Percentiles rank a stretch among this genome's conserved stretches.
These are phyloP conservation scores for Formica aserva DNA, from an alignment of 2,888 invertebrate species.

Conservation along the genomic window DNA sequence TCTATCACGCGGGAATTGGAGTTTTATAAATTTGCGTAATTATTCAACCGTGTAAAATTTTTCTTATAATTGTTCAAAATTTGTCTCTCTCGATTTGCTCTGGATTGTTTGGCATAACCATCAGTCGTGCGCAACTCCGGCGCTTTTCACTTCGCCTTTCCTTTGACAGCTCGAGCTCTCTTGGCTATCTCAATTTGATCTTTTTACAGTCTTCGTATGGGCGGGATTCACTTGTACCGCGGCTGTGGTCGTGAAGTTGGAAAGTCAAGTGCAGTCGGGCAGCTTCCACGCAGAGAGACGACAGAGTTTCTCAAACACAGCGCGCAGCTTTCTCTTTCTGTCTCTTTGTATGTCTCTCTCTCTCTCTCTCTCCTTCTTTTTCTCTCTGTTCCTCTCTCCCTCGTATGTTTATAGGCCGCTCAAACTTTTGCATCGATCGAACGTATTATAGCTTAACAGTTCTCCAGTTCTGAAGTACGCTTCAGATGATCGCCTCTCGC, in stretches of 20 bases:
- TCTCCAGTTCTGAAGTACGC: constrained; percentile 52
- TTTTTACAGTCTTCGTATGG: constrained; percentile 61
- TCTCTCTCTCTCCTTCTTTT: not conserved
- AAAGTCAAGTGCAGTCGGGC: constrained; percentile 76
- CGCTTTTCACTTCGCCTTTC: constrained; percentile 43
- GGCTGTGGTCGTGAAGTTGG: constrained; percentile 71
- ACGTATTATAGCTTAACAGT: constrained; percentile 55
- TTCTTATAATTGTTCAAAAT: not conserved
- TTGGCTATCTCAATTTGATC: constrained; percentile 64
- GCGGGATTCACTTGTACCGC: constrained; percentile 67
- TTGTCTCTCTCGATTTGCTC: not conserved
- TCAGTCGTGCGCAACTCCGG: constrained; percentile 14
- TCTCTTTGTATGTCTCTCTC: not conserved
- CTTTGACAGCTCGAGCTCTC: constrained; percentile 28
- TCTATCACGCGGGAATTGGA: not conserved
- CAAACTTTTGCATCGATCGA: constrained; percentile 69
- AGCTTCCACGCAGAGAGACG: constrained; percentile 68
- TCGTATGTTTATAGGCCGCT: constrained; percentile 52
- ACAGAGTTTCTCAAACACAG: constrained; percentile 75
- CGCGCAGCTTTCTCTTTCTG: constrained; percentile 30
- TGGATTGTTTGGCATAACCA: constrained; percentile 10
- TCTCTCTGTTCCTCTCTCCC: constrained; percentile 14
- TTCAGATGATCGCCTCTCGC: constrained; percentile 53
- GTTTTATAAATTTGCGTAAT: not conserved
- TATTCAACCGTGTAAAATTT: constrained; percentile 26